phyloP scores from a whole-genome alignment of 2,113 vertebrate species.

The Periophthalmodon schlosseri region DNA sequence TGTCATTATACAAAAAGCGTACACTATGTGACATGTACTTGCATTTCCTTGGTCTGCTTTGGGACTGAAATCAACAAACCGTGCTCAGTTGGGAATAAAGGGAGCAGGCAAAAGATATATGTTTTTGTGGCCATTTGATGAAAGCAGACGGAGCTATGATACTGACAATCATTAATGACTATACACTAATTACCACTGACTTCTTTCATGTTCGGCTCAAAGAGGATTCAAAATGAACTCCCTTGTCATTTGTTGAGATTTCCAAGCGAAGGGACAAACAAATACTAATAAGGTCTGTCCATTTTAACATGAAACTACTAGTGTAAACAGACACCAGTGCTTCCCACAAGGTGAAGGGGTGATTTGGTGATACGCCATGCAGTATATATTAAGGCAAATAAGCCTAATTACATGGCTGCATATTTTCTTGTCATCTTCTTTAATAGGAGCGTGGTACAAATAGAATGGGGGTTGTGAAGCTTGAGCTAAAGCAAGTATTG shows the following conservation, averaged over 20 bases:
- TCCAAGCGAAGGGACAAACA: slow-evolving; percentile 78
- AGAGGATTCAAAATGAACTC: slow-evolving; percentile 75
- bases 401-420: slow-evolving; percentile 42
- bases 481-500: slow-evolving; percentile 13
- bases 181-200: slow-evolving; percentile 73
- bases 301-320: slow-evolving; percentile 64
- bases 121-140: slow-evolving; percentile 57
- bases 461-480: slow-evolving; percentile 16
- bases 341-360: slow-evolving; percentile 40
- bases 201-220: slow-evolving; percentile 79
- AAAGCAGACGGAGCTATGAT: slow-evolving; percentile 61
- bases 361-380: slow-evolving; percentile 37
- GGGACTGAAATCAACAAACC: slow-evolving; percentile 49
- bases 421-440: slow-evolving; percentile 33
- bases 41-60: slow-evolving; percentile 58
- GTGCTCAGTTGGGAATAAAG: slow-evolving; percentile 42
- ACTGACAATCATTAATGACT: slow-evolving; percentile 74
- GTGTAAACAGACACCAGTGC: slow-evolving; percentile 63
- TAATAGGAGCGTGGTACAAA: slow-evolving; percentile 20
- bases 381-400: slow-evolving; percentile 51
- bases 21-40: slow-evolving; percentile 55
- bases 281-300: slow-evolving; percentile 74
- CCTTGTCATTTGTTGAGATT: slow-evolving; percentile 76
- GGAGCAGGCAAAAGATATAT: slow-evolving; percentile 40
- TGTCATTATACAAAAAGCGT: background rate